Evolutionary conservation across 1,140 invertebrate species (phyloP).

Genomic region (Penaeus japonicus): DNA sequence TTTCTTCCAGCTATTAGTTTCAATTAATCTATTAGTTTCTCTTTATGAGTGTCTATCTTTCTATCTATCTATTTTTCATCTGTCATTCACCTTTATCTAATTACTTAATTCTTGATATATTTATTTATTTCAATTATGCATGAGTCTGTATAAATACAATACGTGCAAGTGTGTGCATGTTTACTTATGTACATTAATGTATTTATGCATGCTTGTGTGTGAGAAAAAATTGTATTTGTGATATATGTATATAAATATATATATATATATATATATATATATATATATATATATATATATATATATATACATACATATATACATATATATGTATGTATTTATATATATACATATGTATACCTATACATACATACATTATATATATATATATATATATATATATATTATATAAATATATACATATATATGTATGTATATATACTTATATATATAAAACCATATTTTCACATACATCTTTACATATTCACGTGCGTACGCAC

Average conservation of each 20-base stretch:
- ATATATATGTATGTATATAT: slow-evolving; percentile 6
- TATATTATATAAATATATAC: background rate
- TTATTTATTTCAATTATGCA: too few species aligned
- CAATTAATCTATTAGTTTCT: too few species aligned
- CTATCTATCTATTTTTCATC: too few species aligned
- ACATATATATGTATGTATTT: background rate
- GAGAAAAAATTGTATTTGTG: background rate
- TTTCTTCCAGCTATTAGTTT: too few species aligned
- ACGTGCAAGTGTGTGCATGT: background rate
- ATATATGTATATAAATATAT: too few species aligned
- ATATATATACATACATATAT: background rate
- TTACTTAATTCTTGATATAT: too few species aligned
- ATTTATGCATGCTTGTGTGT: background rate
- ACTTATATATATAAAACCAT: background rate
- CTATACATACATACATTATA: background rate
- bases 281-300: background rate
- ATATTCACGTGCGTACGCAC: background rate
- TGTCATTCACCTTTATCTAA: too few species aligned
- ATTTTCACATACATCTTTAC: background rate
- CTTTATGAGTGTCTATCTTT: too few species aligned
- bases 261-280: background rate
- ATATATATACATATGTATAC: background rate
- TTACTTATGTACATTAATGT: background rate
- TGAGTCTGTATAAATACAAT: background rate
- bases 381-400: background rate